A percentile compares a stretch with the other conserved stretches of the same genome.
phyloP scores from a whole-genome alignment of 2,113 vertebrate genomes.

The Vombatus ursinus region DNA sequence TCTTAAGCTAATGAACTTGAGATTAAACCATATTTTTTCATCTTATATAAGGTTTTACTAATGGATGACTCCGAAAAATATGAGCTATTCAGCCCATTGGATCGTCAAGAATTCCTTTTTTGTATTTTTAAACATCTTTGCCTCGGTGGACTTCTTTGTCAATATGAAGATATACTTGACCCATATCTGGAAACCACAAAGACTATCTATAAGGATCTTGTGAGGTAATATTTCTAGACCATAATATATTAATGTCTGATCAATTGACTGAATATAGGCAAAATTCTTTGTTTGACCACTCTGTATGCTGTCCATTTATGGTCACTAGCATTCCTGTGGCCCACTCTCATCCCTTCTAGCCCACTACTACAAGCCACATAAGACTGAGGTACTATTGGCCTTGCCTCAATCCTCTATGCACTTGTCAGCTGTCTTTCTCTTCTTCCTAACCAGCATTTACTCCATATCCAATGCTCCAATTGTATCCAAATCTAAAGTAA shows the following conservation, averaged over 20 bases:
- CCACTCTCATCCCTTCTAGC: not conserved
- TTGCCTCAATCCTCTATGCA: not conserved
- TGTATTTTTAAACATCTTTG: constrained; percentile 96
- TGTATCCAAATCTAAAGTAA: not conserved
- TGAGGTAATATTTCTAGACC: constrained; percentile 86
- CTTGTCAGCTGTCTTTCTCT: not conserved
- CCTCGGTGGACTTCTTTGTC: constrained; percentile 94
- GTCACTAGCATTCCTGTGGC: not conserved
- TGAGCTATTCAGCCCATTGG: constrained; percentile 83
- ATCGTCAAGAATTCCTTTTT: constrained; percentile 94
- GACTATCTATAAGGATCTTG: constrained; percentile 93
- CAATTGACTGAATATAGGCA: not conserved
- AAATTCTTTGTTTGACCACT: constrained; percentile 7
- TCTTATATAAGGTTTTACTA: constrained; percentile 87
- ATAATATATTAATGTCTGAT: not conserved
- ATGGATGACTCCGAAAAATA: constrained; percentile 91
- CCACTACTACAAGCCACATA: not conserved
- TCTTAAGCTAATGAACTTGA: not conserved
- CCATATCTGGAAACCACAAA: constrained; percentile 93
- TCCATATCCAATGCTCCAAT: not conserved
- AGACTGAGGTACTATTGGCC: not conserved
- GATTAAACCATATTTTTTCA: constrained; percentile 42
- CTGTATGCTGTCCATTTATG: not conserved
- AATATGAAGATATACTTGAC: constrained; percentile 92
- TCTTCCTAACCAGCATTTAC: not conserved